phyloP scores from a whole-genome alignment of 2,888 invertebrate genomes.

The Aphelenchoides bicaudatus region DNA sequence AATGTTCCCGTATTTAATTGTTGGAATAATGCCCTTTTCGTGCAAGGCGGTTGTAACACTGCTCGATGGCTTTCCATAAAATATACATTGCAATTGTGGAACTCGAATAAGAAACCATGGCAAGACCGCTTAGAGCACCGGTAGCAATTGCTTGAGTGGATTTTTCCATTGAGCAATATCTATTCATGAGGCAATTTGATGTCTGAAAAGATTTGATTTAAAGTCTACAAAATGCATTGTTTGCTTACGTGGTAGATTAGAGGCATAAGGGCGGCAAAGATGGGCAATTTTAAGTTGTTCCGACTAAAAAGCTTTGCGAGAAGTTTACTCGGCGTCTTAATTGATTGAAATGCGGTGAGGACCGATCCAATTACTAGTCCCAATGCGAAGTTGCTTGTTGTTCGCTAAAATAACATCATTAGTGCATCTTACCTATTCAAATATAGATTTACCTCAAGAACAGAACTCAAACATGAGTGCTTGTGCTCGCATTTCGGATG shows the following conservation, averaged over 20 bases:
- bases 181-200: constrained; percentile 68
- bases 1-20: constrained; percentile 71
- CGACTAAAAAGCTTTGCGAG: neutral
- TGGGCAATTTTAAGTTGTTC: constrained; percentile 32
- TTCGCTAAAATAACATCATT: constrained; percentile 13
- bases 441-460: constrained; percentile 40
- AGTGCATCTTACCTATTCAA: too few species aligned
- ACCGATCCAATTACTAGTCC: constrained; percentile 1
- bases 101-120: constrained; percentile 72
- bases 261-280: constrained; percentile 49
- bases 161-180: constrained; percentile 66
- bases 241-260: constrained; percentile 50
- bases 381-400: constrained; percentile 12
- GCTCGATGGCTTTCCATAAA: constrained; percentile 79
- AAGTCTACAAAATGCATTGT: constrained; percentile 8
- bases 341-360: constrained; percentile 3
- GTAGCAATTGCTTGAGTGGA: constrained; percentile 44
- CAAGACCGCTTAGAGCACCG: constrained; percentile 37
- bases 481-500: constrained; percentile 39
- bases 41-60: constrained; percentile 66
- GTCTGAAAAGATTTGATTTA: constrained; percentile 64
- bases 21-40: constrained; percentile 69
- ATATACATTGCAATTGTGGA: constrained; percentile 77
- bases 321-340: constrained; percentile 19
- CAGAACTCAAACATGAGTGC: constrained; percentile 46